These are phyloP conservation scores for Eulemur macaco DNA, from an alignment of 2,113 vertebrate species.

Conservation along the genomic window DNA sequence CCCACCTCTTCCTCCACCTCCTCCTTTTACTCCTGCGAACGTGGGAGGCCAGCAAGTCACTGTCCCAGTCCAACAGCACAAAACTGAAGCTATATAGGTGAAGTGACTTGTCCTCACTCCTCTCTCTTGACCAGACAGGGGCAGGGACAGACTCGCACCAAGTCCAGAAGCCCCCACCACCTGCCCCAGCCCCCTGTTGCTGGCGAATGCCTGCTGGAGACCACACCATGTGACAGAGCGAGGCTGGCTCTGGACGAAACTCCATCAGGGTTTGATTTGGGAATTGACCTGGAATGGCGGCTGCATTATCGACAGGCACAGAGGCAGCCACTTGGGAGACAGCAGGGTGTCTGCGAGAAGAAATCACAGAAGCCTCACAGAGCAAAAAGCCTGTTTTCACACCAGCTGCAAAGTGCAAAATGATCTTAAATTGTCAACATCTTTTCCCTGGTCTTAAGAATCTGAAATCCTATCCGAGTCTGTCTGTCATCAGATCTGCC, in stretches of 20 bases:
- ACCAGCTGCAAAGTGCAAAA: conserved; percentile 61
- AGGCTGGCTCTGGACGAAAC: not conserved
- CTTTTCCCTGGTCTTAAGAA: not conserved
- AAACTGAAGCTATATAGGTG: accelerated
- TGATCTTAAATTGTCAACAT: conserved; percentile 11
- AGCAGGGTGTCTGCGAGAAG: not conserved
- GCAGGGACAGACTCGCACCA: not conserved
- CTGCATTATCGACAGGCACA: not conserved
- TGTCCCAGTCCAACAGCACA: too few relatives aligned
- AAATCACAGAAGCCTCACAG: not conserved
- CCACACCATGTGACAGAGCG: not conserved
- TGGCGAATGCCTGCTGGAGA: accelerated
- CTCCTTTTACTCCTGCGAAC: accelerated
- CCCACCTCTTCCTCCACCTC: not conserved
- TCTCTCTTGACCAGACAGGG: accelerated
- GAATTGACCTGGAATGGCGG: not conserved
- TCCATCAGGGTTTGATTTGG: not conserved
- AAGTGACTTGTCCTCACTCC: not conserved
- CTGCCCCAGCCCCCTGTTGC: too few relatives aligned
- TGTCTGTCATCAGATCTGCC: not conserved
- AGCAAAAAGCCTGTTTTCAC: conserved; percentile 7
- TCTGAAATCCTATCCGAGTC: conserved; percentile 18
- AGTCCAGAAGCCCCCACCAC: accelerated
- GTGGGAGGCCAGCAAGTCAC: accelerated
- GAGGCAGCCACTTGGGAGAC: not conserved